Evolutionary conservation across 2,888 invertebrate species (phyloP), one percentile per base, ranked within the genome.

Genomic region (Leptodirus hochenwartii): DNA sequence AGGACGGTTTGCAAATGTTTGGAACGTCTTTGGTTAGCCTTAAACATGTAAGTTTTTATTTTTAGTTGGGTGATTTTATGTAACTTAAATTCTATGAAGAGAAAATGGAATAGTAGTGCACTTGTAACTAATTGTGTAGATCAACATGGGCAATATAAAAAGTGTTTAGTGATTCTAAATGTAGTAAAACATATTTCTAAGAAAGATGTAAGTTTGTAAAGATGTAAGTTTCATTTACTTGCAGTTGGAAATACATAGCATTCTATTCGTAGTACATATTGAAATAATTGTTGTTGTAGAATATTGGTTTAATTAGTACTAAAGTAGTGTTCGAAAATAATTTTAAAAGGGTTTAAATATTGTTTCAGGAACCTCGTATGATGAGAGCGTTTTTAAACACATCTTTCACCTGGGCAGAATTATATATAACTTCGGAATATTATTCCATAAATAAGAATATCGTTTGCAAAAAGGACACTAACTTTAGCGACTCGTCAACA

Each of bases 321-420:
- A n/a, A 9, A 20, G n/a, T 20, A 20, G 20, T 20, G n/a, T 9
- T 20, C 25, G 24, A 27, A 6, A 26, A 14, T 16, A 30, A 5
- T 17, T 35, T 12, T 15, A 10, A 17, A 8, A 5, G 26, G 13
- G 10, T 32, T 22, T 25, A 4, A 14, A 4, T 12, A 15, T 22
- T 34, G 31, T 47, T 48, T 38, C 38, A 56, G 54, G 48, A 54
- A 43, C 48, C 47, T 24, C 34, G 38, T 25, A 38, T 53, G 27
- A 52, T 56, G 49, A 36, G 43, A 25, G 42, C 48, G 1, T 56
- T 50, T 36, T 39, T 56, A 27, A 49, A 46, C 30, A 39, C 53
- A 32, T 48, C 47, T 13, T 50, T 47, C 32, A 35, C 43, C 16
- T 56, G 54, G 53, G 53, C 47, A 3, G 56, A 55, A 38, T 36